Conservation (phyloP, 2,113 vertebrate species). For the Triplophysa siluroides region DNA sequence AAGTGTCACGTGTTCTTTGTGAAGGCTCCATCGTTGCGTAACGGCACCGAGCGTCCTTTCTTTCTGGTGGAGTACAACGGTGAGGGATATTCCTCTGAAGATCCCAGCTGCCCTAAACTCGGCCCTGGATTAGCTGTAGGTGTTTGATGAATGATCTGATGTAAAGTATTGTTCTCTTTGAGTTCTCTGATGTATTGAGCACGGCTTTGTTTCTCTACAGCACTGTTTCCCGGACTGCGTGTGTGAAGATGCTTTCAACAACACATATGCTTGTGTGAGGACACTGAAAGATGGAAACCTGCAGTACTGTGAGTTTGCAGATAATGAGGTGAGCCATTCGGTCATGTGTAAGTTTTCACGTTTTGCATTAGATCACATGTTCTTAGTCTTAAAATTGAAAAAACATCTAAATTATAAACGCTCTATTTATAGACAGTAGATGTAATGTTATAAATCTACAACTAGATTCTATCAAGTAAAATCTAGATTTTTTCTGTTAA, state of each 20-base stretch:
- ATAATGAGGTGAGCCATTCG: constrained; percentile 66
- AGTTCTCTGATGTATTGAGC: neutral
- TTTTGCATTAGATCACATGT: no score
- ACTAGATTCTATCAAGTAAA: no score
- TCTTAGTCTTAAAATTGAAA: no score
- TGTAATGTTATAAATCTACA: no score
- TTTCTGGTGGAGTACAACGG: constrained; percentile 79
- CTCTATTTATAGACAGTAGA: no score
- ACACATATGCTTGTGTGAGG: constrained; percentile 80
- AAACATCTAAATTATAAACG: no score
- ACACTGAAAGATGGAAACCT: constrained; percentile 65
- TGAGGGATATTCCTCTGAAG: constrained; percentile 64
- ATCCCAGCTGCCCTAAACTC: constrained; percentile 73
- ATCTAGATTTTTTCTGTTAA: no score
- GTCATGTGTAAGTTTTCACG: neutral
- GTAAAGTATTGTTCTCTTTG: neutral
- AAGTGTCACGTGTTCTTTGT: neutral
- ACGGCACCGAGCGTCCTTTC: constrained; percentile 65
- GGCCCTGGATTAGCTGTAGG: constrained; percentile 77
- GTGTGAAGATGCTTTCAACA: constrained; percentile 80
- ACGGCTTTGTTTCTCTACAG: constrained; percentile 51
- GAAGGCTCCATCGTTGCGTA: constrained; percentile 71
- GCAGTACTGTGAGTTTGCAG: constrained; percentile 83
- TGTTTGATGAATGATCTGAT: constrained; percentile 1
- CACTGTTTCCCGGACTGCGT: constrained; percentile 81